A percentile compares a stretch with the other conserved stretches of the same genome.
phyloP scores from a whole-genome alignment of 2,888 invertebrate species.

The Apomyelois bistriatella region DNA sequence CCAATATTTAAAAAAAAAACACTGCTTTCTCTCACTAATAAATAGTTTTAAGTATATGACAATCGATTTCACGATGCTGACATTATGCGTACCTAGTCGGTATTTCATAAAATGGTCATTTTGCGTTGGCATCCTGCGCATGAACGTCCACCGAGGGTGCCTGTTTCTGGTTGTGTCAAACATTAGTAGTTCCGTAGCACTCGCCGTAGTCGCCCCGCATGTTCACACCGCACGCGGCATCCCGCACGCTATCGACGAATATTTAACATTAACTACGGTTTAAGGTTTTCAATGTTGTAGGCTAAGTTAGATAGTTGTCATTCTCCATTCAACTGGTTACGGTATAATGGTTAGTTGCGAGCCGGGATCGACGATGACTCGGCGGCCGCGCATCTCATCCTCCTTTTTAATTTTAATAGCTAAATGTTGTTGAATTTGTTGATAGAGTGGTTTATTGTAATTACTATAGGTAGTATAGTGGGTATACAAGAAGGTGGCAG shows the following conservation, averaged over 20 bases:
- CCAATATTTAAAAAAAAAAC: background rate
- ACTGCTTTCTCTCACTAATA: too few relatives aligned
- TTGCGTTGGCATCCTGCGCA: background rate
- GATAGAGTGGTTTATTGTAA: constrained; percentile 75
- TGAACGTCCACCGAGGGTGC: constrained; percentile 6
- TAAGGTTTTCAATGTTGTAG: constrained; percentile 62
- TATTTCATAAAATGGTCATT: background rate
- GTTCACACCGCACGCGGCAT: constrained; percentile 24
- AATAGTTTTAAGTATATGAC: background rate
- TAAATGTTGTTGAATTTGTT: constrained; percentile 79
- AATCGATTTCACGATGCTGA: too few relatives aligned
- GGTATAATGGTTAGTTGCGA: constrained; percentile 24
- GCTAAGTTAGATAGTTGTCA: constrained; percentile 64
- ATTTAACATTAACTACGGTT: constrained; percentile 32
- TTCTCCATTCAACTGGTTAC: constrained; percentile 40
- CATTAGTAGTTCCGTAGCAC: constrained; percentile 24
- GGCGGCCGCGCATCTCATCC: constrained; percentile 45
- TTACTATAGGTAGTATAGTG: constrained; percentile 64
- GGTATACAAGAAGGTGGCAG: constrained; percentile 59
- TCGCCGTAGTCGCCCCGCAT: constrained; percentile 17
- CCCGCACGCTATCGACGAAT: constrained; percentile 23
- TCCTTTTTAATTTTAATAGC: constrained; percentile 74
- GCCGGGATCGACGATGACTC: constrained; percentile 20
- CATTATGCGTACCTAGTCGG: background rate
- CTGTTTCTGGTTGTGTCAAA: constrained; percentile 39